Base-by-base conservation (phyloP, 2,797 vertebrate species). In the Hippocampus kuda region DNA sequence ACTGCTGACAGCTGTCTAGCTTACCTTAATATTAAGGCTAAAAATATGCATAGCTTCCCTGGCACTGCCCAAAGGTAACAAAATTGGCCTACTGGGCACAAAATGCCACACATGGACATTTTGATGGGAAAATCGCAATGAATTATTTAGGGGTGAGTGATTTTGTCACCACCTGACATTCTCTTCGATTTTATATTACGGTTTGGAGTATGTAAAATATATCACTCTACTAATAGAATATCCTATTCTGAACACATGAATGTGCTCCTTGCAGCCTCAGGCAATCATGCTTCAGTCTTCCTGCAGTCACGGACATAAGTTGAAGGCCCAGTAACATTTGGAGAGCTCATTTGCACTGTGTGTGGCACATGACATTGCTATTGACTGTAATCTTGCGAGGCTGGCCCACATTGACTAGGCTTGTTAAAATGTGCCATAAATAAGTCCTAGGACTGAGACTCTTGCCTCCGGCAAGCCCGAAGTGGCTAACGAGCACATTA, bases 401-500 rank as follows among this genome's bases (percentile, higher is more conserved):
- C 79, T 80, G 84, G 81, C 83, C 84, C 83, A 75, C 83, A 85
- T 85, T 74, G 78, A 86, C 86, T 85, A 83, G 72, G 88, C 88
- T 89, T 90, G 88, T 90, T 89, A 89, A 86, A 87, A 85, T 64
- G 71, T 72, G 74, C 78, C 77, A 81, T 82, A 84, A 89, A 87
- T 87, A 88, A 88, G 85, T 81, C 84, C 77, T 74, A 48, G 76
- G 83, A 87, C 84, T 72, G 83, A 77, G 79, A 84, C 84, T 79
- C 73, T 48, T 2, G 77, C 84, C 85, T 78, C 87, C 24, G 70
- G 87, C 86, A 84, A 81, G 81, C 81, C 57, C 70, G 22, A 79
- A 82, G 83, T 77, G 80, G 84, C 85, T 87, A 90, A 89, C 87
- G 89, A 89, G 86, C 86, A 83, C 82, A 88, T 87, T 86, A 86